Conservation (phyloP, 1,140 invertebrate species). For the Drosophila azteca region DNA sequence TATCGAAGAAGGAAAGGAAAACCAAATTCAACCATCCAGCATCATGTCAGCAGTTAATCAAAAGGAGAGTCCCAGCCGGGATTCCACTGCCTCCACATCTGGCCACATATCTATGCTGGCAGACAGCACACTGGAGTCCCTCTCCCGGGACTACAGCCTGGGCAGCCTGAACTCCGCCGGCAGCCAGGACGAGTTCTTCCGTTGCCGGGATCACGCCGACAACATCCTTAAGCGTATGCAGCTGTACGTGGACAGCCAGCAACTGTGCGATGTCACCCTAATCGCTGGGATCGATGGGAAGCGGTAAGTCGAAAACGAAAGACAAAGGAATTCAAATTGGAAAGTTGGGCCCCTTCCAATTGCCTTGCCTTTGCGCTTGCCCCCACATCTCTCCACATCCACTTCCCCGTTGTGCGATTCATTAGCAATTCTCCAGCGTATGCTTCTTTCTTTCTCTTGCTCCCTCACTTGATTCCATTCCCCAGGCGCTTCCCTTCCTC, state of each 20-base stretch:
- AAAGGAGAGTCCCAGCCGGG: conserved; percentile 82
- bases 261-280: conserved; percentile 91
- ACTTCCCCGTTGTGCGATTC: conserved; percentile 3
- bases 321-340: conserved; percentile 60
- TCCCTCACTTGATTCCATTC: conserved; percentile 38
- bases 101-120: conserved; percentile 74
- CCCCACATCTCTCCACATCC: too few relatives aligned
- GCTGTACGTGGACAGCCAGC: conserved; percentile 90
- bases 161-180: conserved; percentile 77
- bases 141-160: conserved; percentile 76
- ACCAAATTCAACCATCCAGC: conserved; percentile 11
- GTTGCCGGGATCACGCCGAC: conserved; percentile 91
- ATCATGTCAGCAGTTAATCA: conserved; percentile 73
- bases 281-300: conserved; percentile 88
- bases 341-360: conserved; percentile 20
- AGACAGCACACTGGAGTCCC: conserved; percentile 70
- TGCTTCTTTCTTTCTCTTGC: too few relatives aligned
- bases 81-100: conserved; percentile 78
- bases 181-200: conserved; percentile 90
- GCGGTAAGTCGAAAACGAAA: conserved; percentile 84
- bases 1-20: conserved; percentile 15
- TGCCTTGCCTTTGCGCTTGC: too few relatives aligned
- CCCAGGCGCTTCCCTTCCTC: conserved; percentile 12
- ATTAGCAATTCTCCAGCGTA: conserved; percentile 26
- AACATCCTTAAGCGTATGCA: conserved; percentile 92